Conservation (phyloP, 2,888 invertebrate genomes). For the Cheilosia vernalis region DNA sequence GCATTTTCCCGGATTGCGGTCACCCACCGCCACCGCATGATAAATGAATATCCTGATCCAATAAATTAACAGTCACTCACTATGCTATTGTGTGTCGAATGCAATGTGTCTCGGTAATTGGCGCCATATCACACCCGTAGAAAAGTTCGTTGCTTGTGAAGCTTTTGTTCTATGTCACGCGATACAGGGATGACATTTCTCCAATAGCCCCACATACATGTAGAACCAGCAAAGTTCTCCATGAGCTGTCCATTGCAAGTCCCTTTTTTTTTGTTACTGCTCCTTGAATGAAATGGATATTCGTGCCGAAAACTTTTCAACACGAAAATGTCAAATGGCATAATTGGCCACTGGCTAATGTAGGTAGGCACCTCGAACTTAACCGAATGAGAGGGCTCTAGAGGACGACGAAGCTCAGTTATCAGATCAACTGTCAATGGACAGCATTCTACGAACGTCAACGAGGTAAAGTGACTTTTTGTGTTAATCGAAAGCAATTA, state of each 20-base stretch:
- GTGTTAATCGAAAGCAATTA: slow-evolving; percentile 75
- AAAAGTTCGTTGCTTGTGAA: slow-evolving; percentile 59
- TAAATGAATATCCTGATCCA: slow-evolving; percentile 71
- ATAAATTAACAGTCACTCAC: slow-evolving; percentile 73
- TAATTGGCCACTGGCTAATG: slow-evolving; percentile 59
- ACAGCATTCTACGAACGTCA: slow-evolving; percentile 53
- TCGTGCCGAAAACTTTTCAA: slow-evolving; percentile 71
- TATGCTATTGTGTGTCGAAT: slow-evolving; percentile 36
- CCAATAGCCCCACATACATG: slow-evolving; percentile 18
- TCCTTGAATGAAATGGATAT: slow-evolving; percentile 53
- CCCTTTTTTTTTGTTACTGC: slow-evolving; percentile 36
- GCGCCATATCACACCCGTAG: slow-evolving; percentile 44
- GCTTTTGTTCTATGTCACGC: slow-evolving; percentile 69
- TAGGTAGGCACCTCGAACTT: slow-evolving; percentile 30
- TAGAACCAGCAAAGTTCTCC: slow-evolving; percentile 19
- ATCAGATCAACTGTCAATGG: slow-evolving; percentile 70
- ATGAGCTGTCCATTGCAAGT: slow-evolving; percentile 34
- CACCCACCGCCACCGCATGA: slow-evolving; percentile 23
- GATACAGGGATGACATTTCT: slow-evolving; percentile 67
- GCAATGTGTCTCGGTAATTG: slow-evolving; percentile 65
- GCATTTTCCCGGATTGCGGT: slow-evolving; percentile 46
- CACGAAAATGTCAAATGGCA: slow-evolving; percentile 73
- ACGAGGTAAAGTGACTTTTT: slow-evolving; percentile 71
- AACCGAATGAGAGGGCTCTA: slow-evolving; percentile 31
- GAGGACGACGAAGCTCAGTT: slow-evolving; percentile 47